A percentile compares a stretch with the other conserved stretches of the same genome.
These are phyloP conservation scores for Scaptomyza parva DNA, from an alignment of 2,888 invertebrate species.

Conservation along the genomic window DNA sequence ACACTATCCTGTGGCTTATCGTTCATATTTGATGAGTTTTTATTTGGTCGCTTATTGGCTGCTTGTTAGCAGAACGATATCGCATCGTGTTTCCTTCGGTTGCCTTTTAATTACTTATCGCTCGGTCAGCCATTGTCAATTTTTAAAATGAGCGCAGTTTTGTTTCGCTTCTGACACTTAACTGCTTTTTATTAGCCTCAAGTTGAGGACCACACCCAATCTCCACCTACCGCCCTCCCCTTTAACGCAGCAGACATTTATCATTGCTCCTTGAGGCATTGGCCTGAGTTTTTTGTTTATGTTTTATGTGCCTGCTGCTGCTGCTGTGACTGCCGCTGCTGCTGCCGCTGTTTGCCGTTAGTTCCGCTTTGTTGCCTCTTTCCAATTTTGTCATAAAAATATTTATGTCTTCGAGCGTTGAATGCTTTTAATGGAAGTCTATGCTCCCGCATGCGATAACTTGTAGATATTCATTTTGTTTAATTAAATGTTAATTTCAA, in stretches of 20 bases:
- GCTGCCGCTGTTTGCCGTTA: conserved; percentile 21
- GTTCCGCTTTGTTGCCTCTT: conserved; percentile 53
- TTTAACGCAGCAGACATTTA: conserved; percentile 22
- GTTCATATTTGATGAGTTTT: conserved; percentile 61
- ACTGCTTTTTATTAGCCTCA: conserved; percentile 65
- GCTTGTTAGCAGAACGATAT: conserved; percentile 56
- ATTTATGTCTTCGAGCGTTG: conserved; percentile 60
- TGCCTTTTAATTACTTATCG: conserved; percentile 72
- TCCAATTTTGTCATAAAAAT: conserved; percentile 62
- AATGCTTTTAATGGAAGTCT: conserved; percentile 51
- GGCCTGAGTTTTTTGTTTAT: conserved; percentile 12
- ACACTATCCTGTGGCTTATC: conserved; percentile 33
- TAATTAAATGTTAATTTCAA: conserved; percentile 56
- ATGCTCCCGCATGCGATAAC: conserved; percentile 27
- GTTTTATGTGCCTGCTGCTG: conserved; percentile 36
- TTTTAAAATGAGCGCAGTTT: conserved; percentile 59
- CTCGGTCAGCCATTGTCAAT: conserved; percentile 61
- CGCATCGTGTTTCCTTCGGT: conserved; percentile 1
- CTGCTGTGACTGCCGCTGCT: conserved; percentile 20
- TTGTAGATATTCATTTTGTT: conserved; percentile 42
- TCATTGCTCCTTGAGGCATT: conserved; percentile 31
- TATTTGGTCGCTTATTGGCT: conserved; percentile 53
- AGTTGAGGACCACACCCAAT: conserved; percentile 16
- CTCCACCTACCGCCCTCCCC: not conserved
- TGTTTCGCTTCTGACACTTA: conserved; percentile 60